Evolutionary conservation across 2,113 vertebrate species (phyloP).

Genomic region (Chloroceryle aenea): DNA sequence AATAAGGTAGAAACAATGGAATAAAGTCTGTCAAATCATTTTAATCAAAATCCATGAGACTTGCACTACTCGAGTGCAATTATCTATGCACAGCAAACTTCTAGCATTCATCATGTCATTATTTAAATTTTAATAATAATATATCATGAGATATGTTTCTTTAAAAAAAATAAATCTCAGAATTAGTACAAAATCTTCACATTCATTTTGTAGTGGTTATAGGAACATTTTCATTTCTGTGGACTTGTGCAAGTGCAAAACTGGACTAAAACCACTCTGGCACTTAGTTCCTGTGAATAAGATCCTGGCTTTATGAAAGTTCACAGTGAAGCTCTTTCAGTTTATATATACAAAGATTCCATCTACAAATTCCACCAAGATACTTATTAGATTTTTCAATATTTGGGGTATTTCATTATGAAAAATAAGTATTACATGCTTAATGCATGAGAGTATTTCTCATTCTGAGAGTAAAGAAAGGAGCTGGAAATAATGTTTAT

Average conservation of each 20-base stretch:
- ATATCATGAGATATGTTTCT: not conserved
- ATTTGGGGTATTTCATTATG: not conserved
- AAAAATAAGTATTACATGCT: not conserved
- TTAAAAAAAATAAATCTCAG: not conserved
- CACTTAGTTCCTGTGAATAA: not conserved
- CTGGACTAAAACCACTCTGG: not conserved
- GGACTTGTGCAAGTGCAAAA: not conserved
- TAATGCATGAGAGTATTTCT: constrained; percentile 11
- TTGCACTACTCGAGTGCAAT: not conserved
- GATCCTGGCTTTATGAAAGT: not conserved
- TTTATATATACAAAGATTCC: not conserved
- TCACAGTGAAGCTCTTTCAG: not conserved
- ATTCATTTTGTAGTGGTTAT: not conserved
- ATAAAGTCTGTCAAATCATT: not conserved
- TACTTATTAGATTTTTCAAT: not conserved
- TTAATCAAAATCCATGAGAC: not conserved
- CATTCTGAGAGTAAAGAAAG: not conserved
- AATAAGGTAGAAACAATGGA: not conserved
- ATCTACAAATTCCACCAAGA: not conserved
- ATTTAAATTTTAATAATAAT: not conserved
- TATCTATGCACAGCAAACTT: not conserved
- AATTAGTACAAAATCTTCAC: not conserved
- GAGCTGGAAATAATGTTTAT: not conserved
- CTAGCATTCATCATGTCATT: not conserved
- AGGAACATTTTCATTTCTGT: not conserved